A percentile compares a stretch with the other conserved stretches of the same genome.
Conservation (phyloP, 2,888 invertebrate genomes). For the Crepidodera aurea region DNA sequence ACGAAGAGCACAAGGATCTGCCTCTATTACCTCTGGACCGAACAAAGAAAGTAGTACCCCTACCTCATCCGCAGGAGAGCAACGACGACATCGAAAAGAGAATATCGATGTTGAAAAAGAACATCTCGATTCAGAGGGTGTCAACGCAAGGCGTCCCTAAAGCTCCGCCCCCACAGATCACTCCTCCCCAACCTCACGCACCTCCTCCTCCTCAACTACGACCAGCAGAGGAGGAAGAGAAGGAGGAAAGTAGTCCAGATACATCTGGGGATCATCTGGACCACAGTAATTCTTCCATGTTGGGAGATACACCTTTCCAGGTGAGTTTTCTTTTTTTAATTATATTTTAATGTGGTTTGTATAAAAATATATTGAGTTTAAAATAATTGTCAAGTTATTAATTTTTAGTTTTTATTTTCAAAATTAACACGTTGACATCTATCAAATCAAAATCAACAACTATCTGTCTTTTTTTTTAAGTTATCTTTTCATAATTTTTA, state of each 20-base stretch:
- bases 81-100: conserved; percentile 47
- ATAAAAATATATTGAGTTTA: no score
- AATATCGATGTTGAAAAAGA: conserved; percentile 50
- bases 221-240: conserved; percentile 30
- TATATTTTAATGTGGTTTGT: no score
- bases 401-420: no score
- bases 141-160: conserved; percentile 33
- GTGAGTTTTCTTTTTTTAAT: no score
- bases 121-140: conserved; percentile 53
- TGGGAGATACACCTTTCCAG: conserved; percentile 59
- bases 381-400: no score
- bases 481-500: no score
- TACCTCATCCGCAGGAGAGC: conserved; percentile 29
- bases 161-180: conserved; percentile 31
- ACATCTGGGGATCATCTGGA: conserved; percentile 56
- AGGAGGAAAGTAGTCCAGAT: conserved; percentile 37
- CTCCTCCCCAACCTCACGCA: conserved; percentile 16
- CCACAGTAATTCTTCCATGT: conserved; percentile 55
- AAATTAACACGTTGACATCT: no score
- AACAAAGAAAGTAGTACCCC: conserved; percentile 8
- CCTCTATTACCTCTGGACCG: conserved; percentile 18
- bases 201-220: not conserved
- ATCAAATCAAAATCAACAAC: no score
- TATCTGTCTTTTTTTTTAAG: no score
- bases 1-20: conserved; percentile 45